Conservation (phyloP, 2,888 invertebrate genomes). For the Brachypterus glaber region DNA sequence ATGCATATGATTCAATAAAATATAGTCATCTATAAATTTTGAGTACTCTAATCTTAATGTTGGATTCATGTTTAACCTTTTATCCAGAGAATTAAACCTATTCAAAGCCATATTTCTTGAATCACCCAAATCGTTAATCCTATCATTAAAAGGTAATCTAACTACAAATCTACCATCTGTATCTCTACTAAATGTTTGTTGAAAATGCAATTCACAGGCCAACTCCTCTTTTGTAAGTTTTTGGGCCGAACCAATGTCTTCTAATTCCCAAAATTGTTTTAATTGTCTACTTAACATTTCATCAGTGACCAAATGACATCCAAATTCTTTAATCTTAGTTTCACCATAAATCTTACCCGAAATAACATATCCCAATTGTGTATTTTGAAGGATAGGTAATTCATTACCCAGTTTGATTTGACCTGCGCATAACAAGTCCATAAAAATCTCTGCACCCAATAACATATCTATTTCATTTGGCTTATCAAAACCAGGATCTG, state of each 20-base stretch:
- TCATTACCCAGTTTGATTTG: no score
- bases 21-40: conserved; percentile 3
- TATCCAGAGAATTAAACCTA: conserved; percentile 3
- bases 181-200: not conserved
- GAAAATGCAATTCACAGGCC: conserved; percentile 14
- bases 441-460: no score
- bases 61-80: not conserved
- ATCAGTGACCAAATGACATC: not conserved
- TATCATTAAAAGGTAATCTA: no score
- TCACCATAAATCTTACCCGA: no score
- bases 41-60: conserved; percentile 1
- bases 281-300: conserved; percentile 3
- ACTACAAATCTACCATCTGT: no score
- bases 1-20: conserved; percentile 1
- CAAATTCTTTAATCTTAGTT: no score
- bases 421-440: no score
- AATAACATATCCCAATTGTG: not conserved
- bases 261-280: conserved; percentile 5
- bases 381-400: not conserved
- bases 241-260: no score
- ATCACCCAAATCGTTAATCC: no score
- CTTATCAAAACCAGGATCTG: no score
- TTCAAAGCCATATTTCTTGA: not conserved
- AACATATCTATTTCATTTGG: no score
- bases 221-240: conserved; percentile 12